These are phyloP conservation scores for Micrasema longulum DNA, from an alignment of 1,140 invertebrate species.

Conservation along the genomic window DNA sequence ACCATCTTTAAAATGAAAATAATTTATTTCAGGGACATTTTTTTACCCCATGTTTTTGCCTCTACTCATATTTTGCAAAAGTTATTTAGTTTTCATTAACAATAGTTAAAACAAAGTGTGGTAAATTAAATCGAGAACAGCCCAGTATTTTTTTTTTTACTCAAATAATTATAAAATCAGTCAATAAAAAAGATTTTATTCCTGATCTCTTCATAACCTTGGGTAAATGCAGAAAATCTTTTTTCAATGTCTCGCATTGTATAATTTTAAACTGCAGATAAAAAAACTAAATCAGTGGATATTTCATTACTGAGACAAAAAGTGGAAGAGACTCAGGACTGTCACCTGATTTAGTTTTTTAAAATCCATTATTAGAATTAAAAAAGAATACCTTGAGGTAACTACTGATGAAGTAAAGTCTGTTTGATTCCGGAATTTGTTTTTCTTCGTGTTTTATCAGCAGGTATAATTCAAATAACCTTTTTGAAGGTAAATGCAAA, in stretches of 20 bases:
- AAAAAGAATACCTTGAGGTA: constrained; percentile 57
- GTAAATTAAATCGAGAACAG: not conserved
- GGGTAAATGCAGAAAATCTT: no score
- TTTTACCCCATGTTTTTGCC: no score
- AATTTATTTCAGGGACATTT: no score
- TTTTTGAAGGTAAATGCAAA: constrained; percentile 59
- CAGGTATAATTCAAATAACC: constrained; percentile 58
- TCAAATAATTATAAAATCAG: no score
- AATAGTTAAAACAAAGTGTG: no score
- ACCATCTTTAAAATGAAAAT: no score
- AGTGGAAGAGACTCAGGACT: not conserved
- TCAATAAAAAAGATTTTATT: no score
- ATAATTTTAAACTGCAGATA: not conserved
- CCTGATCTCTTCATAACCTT: no score
- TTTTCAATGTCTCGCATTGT: not conserved
- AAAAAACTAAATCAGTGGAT: not conserved
- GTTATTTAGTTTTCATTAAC: no score
- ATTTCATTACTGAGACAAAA: not conserved
- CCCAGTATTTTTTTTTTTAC: no score
- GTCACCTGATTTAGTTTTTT: not conserved
- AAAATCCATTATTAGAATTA: constrained; percentile 7
- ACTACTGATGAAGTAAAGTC: constrained; percentile 63
- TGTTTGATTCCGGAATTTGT: constrained; percentile 59
- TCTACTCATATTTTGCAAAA: no score
- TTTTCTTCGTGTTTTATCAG: constrained; percentile 59